Base-by-base conservation (phyloP, 2,113 vertebrate species). In the Sylvietta virens region DNA sequence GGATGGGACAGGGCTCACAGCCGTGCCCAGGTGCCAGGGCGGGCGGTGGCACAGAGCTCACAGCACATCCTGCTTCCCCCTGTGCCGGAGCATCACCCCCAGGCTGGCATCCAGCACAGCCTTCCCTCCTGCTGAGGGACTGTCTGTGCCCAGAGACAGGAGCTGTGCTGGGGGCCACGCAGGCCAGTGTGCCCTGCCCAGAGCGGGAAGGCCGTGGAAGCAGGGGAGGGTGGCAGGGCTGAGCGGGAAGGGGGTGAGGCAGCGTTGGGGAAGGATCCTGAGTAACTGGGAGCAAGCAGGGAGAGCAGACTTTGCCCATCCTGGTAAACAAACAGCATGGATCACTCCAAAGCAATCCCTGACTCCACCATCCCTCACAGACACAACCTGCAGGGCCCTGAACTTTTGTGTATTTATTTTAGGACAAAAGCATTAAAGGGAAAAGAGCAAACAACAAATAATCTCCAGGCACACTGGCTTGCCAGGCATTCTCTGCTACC, bases 361-460 rank as follows among this genome's bases (percentile, higher is more conserved):
- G 91, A 58, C 64, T 71, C 71, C 81, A 17, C 61, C 92, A 47
- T 15, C 65, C 58, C 82, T 53, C 30, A 31, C 71, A 93, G 79
- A 80, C 82, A 66, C 54, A 92, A 92, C 94, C 88, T 88, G 76
- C 64, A 35, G 92, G 82, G 72, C 88, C 76, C 95, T 92, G 94
- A 92, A 95, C 96, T 81, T 83, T 50, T 66, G 80, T 81, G 8
- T 93, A 13, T 95, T 97, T 96, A 48, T 89, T 91, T 95, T 92
- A 81, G 92, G 81, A 67, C 89, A 57, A 81, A 94, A 88, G n/a
- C 86, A 74, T 74, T 67, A 42, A 78, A 71, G 72, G 64, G 81
- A 91, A 95, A 94, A 86, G 23, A 95, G 15, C 94, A 94, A 95
- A 94, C 83, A 95, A 71, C 88, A 95, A 94, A 94, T 74, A 50